These are phyloP conservation scores for Nycticebus coucang DNA, from an alignment of 2,113 vertebrate species.

Conservation along the genomic window DNA sequence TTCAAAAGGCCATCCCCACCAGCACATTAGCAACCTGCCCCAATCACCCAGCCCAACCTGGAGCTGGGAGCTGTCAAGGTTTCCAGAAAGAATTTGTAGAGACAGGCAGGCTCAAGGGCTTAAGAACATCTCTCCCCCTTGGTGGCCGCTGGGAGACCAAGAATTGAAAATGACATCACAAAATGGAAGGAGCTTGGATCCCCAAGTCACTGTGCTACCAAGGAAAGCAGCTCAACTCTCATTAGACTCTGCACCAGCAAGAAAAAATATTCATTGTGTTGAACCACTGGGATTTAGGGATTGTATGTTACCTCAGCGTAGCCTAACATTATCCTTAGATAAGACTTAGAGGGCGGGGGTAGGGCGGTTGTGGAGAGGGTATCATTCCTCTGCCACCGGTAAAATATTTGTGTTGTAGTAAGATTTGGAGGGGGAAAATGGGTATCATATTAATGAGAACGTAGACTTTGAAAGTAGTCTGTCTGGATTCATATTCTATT, in stretches of 20 bases:
- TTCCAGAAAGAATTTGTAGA: not conserved
- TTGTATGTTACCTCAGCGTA: not conserved
- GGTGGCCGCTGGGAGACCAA: not conserved
- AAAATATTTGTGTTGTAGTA: not conserved
- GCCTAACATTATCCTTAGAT: not conserved
- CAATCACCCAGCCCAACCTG: not conserved
- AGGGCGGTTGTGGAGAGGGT: not conserved
- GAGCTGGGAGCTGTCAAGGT: not conserved
- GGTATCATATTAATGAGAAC: not conserved
- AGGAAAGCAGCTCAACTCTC: not conserved
- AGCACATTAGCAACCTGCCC: not conserved
- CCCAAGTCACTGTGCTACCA: not conserved
- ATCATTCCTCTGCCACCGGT: not conserved
- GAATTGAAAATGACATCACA: not conserved
- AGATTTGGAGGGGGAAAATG: not conserved
- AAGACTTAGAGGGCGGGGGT: rapidly evolving
- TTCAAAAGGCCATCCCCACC: not conserved
- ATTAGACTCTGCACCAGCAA: not conserved
- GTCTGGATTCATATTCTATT: not conserved
- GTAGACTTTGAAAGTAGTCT: not conserved
- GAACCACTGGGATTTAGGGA: not conserved
- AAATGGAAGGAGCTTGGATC: not conserved
- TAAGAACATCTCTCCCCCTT: not conserved
- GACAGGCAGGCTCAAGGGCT: not conserved
- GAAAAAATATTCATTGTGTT: not conserved